phyloP scores from a whole-genome alignment of 2,888 invertebrate species.

The Pterostichus niger region DNA sequence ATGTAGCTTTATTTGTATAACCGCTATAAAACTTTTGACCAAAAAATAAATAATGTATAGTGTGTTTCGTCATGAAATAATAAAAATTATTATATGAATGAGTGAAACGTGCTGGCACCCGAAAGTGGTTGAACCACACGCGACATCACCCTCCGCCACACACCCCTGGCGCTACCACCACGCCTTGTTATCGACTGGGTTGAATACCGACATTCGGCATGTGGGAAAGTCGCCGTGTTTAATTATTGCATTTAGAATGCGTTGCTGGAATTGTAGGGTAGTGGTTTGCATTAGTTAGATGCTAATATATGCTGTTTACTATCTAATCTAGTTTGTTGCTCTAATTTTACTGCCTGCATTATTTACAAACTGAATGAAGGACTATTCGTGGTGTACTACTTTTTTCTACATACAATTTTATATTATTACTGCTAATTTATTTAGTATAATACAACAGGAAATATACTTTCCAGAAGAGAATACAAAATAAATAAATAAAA shows the following conservation, averaged over 20 bases:
- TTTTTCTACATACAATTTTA: too few species aligned
- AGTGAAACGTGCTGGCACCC: constrained; percentile 48
- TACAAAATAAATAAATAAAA: too few species aligned
- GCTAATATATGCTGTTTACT: constrained; percentile 32
- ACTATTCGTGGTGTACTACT: too few species aligned
- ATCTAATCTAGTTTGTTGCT: not conserved
- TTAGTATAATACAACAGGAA: too few species aligned
- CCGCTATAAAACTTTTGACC: too few species aligned
- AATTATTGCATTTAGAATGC: constrained; percentile 51
- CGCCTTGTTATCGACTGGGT: constrained; percentile 27
- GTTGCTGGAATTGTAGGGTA: constrained; percentile 19
- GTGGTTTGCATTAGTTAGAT: constrained; percentile 31
- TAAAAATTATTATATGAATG: constrained; percentile 63
- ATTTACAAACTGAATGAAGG: not conserved
- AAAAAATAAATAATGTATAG: constrained; percentile 51
- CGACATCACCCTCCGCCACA: constrained; percentile 1
- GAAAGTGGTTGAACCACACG: constrained; percentile 23
- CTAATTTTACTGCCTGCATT: not conserved
- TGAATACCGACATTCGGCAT: constrained; percentile 2
- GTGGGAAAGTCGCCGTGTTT: constrained; percentile 22
- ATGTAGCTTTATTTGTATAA: too few species aligned
- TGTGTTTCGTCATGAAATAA: constrained; percentile 56
- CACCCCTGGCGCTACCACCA: not conserved
- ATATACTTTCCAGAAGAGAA: too few species aligned
- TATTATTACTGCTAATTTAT: too few species aligned